These are phyloP conservation scores for Myiotriccus ornatus DNA, from an alignment of 2,797 vertebrate species.

Conservation along the genomic window DNA sequence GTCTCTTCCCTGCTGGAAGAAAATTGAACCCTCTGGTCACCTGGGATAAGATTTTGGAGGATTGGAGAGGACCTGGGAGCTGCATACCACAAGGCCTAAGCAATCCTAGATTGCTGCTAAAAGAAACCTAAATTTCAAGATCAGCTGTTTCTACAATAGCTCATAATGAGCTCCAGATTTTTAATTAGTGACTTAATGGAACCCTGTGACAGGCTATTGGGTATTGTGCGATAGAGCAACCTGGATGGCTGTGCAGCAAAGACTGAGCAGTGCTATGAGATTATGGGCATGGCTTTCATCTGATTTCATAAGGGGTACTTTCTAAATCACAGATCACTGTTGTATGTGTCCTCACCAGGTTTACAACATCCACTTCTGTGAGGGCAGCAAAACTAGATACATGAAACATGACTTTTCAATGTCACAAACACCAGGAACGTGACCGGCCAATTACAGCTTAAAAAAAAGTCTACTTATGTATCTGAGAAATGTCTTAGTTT, in stretches of 20 bases:
- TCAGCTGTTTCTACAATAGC: not conserved
- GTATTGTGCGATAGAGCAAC: not conserved
- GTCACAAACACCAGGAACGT: not conserved
- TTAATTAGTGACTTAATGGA: not conserved
- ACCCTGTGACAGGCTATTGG: not conserved
- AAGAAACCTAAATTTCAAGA: not conserved
- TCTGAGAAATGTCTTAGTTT: not conserved
- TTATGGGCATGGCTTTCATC: not conserved
- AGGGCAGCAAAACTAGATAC: not conserved
- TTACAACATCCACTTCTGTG: not conserved
- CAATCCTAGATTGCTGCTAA: not conserved
- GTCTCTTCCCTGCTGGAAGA: not conserved
- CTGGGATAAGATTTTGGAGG: not conserved
- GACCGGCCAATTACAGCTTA: not conserved
- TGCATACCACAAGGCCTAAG: not conserved
- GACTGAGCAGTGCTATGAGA: not conserved
- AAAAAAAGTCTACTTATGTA: not conserved
- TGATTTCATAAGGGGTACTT: not conserved
- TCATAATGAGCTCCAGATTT: not conserved
- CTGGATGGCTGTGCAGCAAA: not conserved
- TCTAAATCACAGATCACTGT: not conserved
- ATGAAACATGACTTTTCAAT: not conserved
- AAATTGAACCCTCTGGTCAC: not conserved
- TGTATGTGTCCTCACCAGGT: not conserved
- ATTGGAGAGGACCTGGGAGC: not conserved